phyloP scores from a whole-genome alignment of 2,797 vertebrate genomes.

The Vespertilio murinus region DNA sequence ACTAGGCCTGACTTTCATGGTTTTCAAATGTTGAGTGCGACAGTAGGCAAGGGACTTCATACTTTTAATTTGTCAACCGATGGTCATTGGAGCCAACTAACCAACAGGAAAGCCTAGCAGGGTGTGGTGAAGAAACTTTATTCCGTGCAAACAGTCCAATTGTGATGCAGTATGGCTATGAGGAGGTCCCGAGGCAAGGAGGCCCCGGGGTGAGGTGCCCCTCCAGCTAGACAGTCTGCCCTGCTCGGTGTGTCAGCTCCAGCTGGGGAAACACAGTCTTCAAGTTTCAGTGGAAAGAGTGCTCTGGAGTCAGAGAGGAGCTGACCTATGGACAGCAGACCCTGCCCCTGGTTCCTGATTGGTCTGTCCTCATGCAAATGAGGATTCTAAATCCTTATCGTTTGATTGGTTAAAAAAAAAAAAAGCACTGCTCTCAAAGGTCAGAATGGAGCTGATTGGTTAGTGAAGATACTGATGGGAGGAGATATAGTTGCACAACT shows the following conservation, averaged over 20 bases:
- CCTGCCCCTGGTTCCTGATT: background rate
- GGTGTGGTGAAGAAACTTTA: background rate
- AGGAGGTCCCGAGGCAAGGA: background rate
- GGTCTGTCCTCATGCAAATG: background rate
- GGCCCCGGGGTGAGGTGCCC: background rate
- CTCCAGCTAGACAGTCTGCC: background rate
- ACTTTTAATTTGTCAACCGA: background rate
- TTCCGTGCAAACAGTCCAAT: background rate
- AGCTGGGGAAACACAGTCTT: background rate
- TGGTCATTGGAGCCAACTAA: background rate
- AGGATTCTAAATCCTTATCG: background rate
- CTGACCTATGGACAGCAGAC: background rate
- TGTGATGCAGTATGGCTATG: background rate
- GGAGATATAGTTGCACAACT: background rate
- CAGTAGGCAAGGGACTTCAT: background rate
- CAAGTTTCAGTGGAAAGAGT: background rate
- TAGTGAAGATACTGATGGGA: background rate
- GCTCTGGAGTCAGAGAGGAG: background rate
- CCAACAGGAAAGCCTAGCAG: background rate
- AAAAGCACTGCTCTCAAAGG: background rate
- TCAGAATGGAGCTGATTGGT: background rate
- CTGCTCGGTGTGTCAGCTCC: background rate
- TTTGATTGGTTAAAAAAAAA: background rate
- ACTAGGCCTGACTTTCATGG: background rate
- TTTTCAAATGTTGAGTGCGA: background rate